phyloP scores from a whole-genome alignment of 2,113 vertebrate genomes.

The Gambusia holbrooki region DNA sequence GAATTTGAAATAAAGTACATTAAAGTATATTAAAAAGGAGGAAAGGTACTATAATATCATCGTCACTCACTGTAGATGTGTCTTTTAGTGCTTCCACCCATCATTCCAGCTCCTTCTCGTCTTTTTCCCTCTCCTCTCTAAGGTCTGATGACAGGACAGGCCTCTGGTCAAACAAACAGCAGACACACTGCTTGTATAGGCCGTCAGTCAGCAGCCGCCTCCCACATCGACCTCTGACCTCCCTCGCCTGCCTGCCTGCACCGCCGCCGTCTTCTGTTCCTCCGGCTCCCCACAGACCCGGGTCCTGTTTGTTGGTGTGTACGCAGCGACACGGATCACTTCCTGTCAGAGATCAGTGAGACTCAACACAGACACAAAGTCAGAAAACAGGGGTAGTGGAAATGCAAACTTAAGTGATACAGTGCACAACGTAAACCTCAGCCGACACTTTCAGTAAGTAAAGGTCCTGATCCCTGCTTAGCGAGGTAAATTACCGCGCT shows the following conservation, averaged over 20 bases:
- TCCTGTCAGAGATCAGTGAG: slow-evolving; percentile 62
- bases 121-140: slow-evolving; percentile 29
- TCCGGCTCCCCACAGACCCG: slow-evolving; percentile 23
- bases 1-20: not conserved
- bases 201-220: slow-evolving; percentile 63
- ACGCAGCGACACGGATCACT: slow-evolving; percentile 65
- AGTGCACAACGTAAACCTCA: slow-evolving; percentile 14
- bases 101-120: slow-evolving; percentile 3
- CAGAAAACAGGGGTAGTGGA: not conserved
- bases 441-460: not conserved
- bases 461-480: slow-evolving; percentile 5
- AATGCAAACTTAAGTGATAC: slow-evolving; percentile 8
- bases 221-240: slow-evolving; percentile 49
- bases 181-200: slow-evolving; percentile 60
- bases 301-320: slow-evolving; percentile 74
- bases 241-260: not conserved
- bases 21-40: not conserved
- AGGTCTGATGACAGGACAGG: slow-evolving; percentile 50
- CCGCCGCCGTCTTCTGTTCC: slow-evolving; percentile 3
- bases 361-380: slow-evolving; percentile 54
- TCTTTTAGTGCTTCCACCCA: not conserved
- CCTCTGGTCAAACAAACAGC: slow-evolving; percentile 66
- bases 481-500: slow-evolving; percentile 52
- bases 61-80: not conserved
- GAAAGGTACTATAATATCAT: not conserved